A percentile compares a stretch with the other conserved stretches of the same genome.
Conservation (phyloP, 2,797 vertebrate genomes). For the Saxicola maurus region DNA sequence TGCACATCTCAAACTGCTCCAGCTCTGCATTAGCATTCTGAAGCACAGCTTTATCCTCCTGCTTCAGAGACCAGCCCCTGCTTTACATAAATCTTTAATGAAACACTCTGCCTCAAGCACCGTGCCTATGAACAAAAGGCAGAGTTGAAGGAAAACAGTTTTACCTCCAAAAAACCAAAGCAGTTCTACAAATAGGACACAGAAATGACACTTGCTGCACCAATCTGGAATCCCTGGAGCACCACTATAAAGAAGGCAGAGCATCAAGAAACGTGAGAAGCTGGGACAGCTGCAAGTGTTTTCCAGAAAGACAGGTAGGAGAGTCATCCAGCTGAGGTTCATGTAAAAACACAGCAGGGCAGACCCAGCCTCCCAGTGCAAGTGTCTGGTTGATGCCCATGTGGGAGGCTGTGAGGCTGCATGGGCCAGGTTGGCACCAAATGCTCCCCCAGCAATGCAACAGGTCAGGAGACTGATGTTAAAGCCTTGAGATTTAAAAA, state of each 20-base stretch:
- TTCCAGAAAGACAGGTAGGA: not conserved
- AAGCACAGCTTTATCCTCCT: constrained; percentile 29
- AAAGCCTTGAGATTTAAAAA: not conserved
- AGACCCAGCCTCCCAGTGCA: not conserved
- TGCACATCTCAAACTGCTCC: not conserved
- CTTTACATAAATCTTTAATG: constrained; percentile 71
- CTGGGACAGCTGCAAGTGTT: not conserved
- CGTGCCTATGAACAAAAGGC: constrained; percentile 37
- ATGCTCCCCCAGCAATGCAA: not conserved
- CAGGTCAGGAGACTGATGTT: not conserved
- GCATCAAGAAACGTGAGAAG: not conserved
- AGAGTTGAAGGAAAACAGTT: constrained; percentile 56
- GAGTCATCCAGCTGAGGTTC: not conserved
- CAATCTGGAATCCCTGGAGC: not conserved
- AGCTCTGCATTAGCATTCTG: constrained; percentile 50
- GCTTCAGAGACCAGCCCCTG: constrained; percentile 58
- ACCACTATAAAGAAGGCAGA: not conserved
- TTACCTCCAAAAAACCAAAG: constrained; percentile 44
- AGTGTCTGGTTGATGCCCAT: rapidly evolving
- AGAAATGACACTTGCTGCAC: constrained; percentile 20
- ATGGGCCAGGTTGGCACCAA: rapidly evolving
- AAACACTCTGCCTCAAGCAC: constrained; percentile 59
- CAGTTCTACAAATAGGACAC: constrained; percentile 6
- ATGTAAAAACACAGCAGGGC: not conserved
- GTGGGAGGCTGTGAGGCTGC: not conserved